phyloP scores from a whole-genome alignment of 2,113 vertebrate genomes.

The Lophotis ruficrista region DNA sequence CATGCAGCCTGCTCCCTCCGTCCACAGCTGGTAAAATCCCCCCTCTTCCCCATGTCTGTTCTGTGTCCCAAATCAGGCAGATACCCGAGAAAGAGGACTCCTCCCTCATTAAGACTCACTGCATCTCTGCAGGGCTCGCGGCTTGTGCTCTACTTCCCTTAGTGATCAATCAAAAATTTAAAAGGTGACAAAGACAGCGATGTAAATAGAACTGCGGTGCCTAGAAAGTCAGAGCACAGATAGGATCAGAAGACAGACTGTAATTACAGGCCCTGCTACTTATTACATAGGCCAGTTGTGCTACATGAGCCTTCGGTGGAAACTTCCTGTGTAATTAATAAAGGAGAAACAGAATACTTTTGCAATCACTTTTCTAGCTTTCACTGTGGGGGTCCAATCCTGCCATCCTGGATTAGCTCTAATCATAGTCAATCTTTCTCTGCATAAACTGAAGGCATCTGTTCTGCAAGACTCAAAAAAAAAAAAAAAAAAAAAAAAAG shows the following conservation, averaged over 20 bases:
- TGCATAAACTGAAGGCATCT: slow-evolving; percentile 55
- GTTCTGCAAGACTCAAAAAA: background rate
- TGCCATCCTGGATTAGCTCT: slow-evolving; percentile 61
- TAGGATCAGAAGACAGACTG: slow-evolving; percentile 63
- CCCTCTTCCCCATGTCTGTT: background rate
- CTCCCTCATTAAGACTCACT: accelerated
- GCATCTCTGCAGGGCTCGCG: accelerated
- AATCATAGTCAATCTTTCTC: slow-evolving; percentile 48
- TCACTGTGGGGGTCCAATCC: slow-evolving; percentile 62
- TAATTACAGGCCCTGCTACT: slow-evolving; percentile 69
- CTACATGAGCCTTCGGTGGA: slow-evolving; percentile 57
- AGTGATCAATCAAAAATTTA: slow-evolving; percentile 51
- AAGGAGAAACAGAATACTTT: slow-evolving; percentile 62
- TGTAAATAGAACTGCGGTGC: slow-evolving; percentile 30
- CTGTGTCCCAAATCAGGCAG: background rate
- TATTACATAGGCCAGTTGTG: slow-evolving; percentile 64
- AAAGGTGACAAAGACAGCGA: slow-evolving; percentile 34
- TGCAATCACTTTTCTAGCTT: slow-evolving; percentile 65
- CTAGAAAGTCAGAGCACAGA: slow-evolving; percentile 57
- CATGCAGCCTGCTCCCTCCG: background rate
- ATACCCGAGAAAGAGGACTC: background rate
- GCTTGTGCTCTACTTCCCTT: background rate
- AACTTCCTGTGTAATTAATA: slow-evolving; percentile 69
- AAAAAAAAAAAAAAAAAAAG: background rate
- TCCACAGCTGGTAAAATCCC: background rate